Base-by-base conservation (phyloP, 2,888 invertebrate genomes). In the Dicyrtoma fusca region DNA sequence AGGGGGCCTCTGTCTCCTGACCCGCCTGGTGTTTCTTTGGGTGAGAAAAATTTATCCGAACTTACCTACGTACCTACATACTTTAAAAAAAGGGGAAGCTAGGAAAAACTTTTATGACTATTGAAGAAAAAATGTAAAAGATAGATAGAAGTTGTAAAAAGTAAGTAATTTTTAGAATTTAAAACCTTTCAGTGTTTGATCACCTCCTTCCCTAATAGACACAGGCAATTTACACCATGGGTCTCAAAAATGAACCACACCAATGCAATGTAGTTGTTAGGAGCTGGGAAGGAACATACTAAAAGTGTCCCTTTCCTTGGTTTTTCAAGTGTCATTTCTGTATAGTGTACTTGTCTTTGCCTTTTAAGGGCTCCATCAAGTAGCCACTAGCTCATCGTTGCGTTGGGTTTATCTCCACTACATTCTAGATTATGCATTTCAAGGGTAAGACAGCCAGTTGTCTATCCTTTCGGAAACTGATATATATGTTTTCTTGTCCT, bases 31-130 rank as follows among this genome's bases (percentile, higher is more conserved):
- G 21, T 57, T 57, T 57, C 23, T 57, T 23, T 21, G 23, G 62
- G 68, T 68, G 68, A 68, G 68, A 68, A 68, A 68, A 68, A 53
- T 68, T 68, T 68, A 68, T 68, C 68, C 55, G 26, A 61, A 57
- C 21, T 25, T 25, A n/a, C n/a, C n/a, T n/a, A n/a, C n/a, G 34
- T 34, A 34, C n/a, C n/a, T n/a, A n/a, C n/a, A 34, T 34, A 34
- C 34, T 34, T 34, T 34, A 42, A 42, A 17, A 63, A 63, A 45
- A 63, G 44, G 44, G 62, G 62, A 63, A 63, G 45, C 65, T 26
- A 17, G 51, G 47, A 25, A 47, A 68, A 63, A 68, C 26, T 68
- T 66, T 68, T 68, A 68, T 42, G 53, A 55, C 68, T 55, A 68
- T 26, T 26, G 19, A 63, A 42, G 5, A 5, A 44, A 53, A 23